Conservation (phyloP, 2,888 invertebrate species). For the Drosophila dives region DNA sequence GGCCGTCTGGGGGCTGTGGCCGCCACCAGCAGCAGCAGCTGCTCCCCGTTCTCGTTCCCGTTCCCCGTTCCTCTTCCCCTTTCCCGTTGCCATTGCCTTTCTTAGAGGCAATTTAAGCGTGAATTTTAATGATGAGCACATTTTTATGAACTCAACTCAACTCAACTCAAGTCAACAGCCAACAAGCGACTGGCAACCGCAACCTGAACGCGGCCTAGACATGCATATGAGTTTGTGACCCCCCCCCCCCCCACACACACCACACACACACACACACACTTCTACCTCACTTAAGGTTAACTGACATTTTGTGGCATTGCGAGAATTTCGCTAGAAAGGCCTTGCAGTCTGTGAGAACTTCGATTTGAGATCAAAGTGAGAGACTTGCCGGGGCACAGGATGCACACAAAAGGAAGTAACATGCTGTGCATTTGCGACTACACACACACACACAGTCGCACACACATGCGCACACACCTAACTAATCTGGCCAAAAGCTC, state of each 20-base stretch:
- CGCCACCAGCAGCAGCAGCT: slow-evolving; percentile 32
- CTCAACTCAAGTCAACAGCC: not conserved
- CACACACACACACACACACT: not conserved
- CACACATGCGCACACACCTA: not conserved
- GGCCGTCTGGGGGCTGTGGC: slow-evolving; percentile 27
- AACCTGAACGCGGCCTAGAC: slow-evolving; percentile 50
- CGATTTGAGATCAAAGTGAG: slow-evolving; percentile 7
- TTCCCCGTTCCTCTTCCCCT: slow-evolving; percentile 12
- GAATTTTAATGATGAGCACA: slow-evolving; percentile 79
- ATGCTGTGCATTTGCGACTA: slow-evolving; percentile 57
- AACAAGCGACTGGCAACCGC: slow-evolving; percentile 7
- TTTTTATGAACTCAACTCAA: slow-evolving; percentile 62
- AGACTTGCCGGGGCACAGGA: slow-evolving; percentile 57
- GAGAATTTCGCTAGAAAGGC: slow-evolving; percentile 72
- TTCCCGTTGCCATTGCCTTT: slow-evolving; percentile 5
- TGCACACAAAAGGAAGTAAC: slow-evolving; percentile 76
- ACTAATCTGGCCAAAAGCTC: slow-evolving; percentile 12
- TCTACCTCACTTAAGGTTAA: slow-evolving; percentile 39
- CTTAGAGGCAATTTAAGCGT: slow-evolving; percentile 74
- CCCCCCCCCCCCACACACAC: slow-evolving; percentile 22
- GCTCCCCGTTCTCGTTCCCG: slow-evolving; percentile 28
- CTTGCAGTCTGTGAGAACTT: slow-evolving; percentile 45
- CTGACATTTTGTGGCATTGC: slow-evolving; percentile 72
- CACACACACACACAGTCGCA: slow-evolving; percentile 4
- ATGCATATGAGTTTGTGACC: slow-evolving; percentile 45